These are phyloP conservation scores for Lycodopsis pacificus DNA, from an alignment of 2,797 vertebrate genomes.

Conservation along the genomic window DNA sequence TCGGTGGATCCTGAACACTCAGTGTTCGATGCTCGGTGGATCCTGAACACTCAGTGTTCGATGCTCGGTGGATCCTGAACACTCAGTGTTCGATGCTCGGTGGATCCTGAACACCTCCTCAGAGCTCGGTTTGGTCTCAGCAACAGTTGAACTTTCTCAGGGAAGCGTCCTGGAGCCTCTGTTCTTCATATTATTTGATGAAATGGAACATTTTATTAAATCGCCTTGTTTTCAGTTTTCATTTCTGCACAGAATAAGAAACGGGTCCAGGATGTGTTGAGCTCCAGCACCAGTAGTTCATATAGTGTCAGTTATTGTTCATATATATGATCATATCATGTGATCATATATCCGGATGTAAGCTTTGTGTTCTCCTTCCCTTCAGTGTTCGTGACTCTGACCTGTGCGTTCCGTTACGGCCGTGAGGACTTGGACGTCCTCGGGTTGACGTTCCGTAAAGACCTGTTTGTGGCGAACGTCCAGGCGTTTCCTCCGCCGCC, in stretches of 20 bases:
- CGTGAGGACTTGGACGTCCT: slow-evolving; percentile 96
- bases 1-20: too few relatives aligned
- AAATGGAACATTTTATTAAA: not conserved
- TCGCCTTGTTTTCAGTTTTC: not conserved
- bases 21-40: too few relatives aligned
- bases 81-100: too few relatives aligned
- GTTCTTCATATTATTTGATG: not conserved
- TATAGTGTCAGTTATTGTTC: not conserved
- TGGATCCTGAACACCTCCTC: not conserved
- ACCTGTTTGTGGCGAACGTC: slow-evolving; percentile 92
- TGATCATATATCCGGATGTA: not conserved
- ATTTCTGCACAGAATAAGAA: not conserved
- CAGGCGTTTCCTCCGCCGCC: slow-evolving; percentile 92
- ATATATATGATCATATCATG: too few relatives aligned
- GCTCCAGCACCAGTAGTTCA: not conserved
- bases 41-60: too few relatives aligned
- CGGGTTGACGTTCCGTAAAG: slow-evolving; percentile 94
- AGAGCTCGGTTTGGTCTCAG: not conserved
- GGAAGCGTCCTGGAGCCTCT: not conserved
- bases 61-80: too few relatives aligned
- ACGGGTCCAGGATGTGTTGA: not conserved
- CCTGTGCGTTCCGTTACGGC: slow-evolving; percentile 97
- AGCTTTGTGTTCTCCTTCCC: not conserved
- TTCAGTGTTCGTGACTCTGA: slow-evolving; percentile 94
- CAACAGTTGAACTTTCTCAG: slow-evolving; percentile 3